Evolutionary conservation across 2,113 vertebrate species (phyloP).

Genomic region (Emydocephalus ijimae): DNA sequence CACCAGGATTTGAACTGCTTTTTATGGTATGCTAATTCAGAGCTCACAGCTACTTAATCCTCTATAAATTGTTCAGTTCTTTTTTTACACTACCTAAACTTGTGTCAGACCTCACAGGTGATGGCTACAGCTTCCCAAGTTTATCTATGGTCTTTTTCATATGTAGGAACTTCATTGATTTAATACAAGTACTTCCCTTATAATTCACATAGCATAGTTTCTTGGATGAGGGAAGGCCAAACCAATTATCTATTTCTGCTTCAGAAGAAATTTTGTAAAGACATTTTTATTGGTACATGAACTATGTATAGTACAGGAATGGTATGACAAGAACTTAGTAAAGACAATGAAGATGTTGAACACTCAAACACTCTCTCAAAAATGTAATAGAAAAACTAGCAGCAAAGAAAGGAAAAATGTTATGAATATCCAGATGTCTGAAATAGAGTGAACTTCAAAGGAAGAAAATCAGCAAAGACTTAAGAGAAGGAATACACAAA

Average conservation of each 20-base stretch:
- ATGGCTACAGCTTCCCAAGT: background rate
- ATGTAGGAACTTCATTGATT: background rate
- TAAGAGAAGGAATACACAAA: background rate
- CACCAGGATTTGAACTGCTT: background rate
- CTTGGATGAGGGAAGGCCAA: slow-evolving; percentile 51
- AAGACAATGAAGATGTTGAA: background rate
- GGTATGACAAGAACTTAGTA: background rate
- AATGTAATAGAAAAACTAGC: background rate
- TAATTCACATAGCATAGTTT: slow-evolving; percentile 1
- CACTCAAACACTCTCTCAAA: background rate
- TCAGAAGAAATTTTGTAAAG: background rate
- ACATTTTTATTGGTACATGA: background rate
- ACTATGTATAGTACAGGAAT: background rate
- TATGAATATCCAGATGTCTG: background rate
- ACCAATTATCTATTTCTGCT: slow-evolving; percentile 37
- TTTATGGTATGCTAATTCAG: background rate
- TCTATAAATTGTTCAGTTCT: background rate
- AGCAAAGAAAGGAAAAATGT: background rate
- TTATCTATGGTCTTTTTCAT: background rate
- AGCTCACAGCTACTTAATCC: background rate
- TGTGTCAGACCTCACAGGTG: background rate
- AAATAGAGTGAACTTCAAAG: background rate
- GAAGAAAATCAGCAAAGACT: background rate
- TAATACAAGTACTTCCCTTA: background rate
- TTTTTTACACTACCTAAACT: background rate